A percentile compares a stretch with the other conserved stretches of the same genome.
phyloP scores from a whole-genome alignment of 1,140 invertebrate species.

The Dufourea novaeangliae region DNA sequence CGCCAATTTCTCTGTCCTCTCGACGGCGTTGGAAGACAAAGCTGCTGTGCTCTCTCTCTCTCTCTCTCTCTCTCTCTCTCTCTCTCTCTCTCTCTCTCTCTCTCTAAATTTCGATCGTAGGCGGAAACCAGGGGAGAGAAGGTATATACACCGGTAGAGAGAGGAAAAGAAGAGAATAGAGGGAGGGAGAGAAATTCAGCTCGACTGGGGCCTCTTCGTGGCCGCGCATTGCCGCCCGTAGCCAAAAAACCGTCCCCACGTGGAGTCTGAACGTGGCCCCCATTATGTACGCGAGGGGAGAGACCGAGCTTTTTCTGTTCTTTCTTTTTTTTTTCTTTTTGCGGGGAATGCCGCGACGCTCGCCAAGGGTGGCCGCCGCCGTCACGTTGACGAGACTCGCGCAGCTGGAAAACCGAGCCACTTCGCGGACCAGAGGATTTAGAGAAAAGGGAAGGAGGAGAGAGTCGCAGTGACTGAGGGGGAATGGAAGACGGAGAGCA shows the following conservation, averaged over 20 bases:
- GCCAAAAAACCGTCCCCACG: constrained; percentile 59
- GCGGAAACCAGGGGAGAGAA: constrained; percentile 52
- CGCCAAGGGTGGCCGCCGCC: constrained; percentile 77
- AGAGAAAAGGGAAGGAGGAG: constrained; percentile 50
- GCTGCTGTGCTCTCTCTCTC: constrained; percentile 18
- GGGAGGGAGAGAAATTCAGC: constrained; percentile 23
- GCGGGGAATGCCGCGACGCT: constrained; percentile 63
- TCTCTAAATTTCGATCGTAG: constrained; percentile 60
- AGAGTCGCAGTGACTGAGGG: constrained; percentile 9
- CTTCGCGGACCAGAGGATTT: constrained; percentile 48
- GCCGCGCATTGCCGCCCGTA: constrained; percentile 11
- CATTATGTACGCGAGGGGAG: constrained; percentile 63
- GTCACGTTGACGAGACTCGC: constrained; percentile 79
- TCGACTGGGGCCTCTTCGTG: background rate
- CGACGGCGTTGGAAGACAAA: constrained; percentile 33
- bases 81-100: constrained; percentile 9
- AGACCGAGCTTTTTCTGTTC: constrained; percentile 65
- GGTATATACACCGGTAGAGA: constrained; percentile 1
- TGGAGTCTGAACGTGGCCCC: constrained; percentile 52
- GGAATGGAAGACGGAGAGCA: constrained; percentile 33
- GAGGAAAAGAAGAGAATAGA: constrained; percentile 15
- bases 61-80: constrained; percentile 6
- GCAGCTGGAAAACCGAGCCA: constrained; percentile 78
- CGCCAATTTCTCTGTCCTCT: constrained; percentile 50
- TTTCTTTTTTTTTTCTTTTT: no score